Base-by-base conservation (phyloP, 64 coral and sea anemone genomes). In the Montipora efflorescens region DNA sequence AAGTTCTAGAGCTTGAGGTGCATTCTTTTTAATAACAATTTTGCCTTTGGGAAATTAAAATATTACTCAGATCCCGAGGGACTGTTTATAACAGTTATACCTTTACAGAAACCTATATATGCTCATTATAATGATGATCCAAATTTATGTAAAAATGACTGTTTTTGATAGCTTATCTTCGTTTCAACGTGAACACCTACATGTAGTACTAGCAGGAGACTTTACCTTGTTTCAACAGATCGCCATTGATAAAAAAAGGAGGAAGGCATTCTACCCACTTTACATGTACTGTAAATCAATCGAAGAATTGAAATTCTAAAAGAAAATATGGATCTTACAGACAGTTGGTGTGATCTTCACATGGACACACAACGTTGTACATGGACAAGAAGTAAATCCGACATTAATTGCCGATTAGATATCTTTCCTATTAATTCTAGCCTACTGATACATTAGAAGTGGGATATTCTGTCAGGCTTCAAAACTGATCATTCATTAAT, bases 261-360 rank as follows among this genome's bases (percentile, higher is more conserved):
- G 78, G 47, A 48, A 91, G 25, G 5, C 4, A 59, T 15, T 74
- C 59, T 15, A 57, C 79, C 22, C 90, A 91, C 19, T 55, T 64
- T 59, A 91, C 52, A 82, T 82, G 47, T 0, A 2, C 74, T 12
- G 22, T 67, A 23, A 49, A 82, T 36, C 36, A 36, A 36, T 36
- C 36, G 36, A 36, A 36, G 36, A 74, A 68, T 91, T 12, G 66
- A 84, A 67, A 69, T 18, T 12, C 10, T 67, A 8, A 81, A 69
- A 82, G 57, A 91, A 80, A 82, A 48, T 15, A 72, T 69, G 20
- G 78, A 72, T 82, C n/a, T 91, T 16, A 22, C 25, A 45, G 90
- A 83, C 53, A 92, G 58, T 81, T 92, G 90, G 79, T 67, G 79
- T 48, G 13, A 75, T 68, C 61, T 92, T 11, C 79, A 92, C 6